These are phyloP conservation scores for Hydra vulgaris DNA, from an alignment of 30 jellyfish, hydroid and myxozoan genomes.

Conservation along the genomic window DNA sequence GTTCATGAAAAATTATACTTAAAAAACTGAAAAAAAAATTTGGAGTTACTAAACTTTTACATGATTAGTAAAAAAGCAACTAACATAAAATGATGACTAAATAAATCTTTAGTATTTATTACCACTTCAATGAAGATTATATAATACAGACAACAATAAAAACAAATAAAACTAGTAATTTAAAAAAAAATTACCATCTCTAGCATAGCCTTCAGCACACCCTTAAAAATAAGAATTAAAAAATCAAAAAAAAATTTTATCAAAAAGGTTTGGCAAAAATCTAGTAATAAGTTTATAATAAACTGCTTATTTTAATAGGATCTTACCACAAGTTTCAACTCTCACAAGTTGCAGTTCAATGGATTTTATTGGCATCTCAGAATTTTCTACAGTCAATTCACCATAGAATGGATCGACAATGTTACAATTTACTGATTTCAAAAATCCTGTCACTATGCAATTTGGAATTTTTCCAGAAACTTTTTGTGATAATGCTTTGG, in stretches of 20 bases:
- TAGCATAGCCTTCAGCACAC: slow-evolving; percentile 99
- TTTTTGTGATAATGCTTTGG: slow-evolving; percentile 16
- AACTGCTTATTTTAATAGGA: no score
- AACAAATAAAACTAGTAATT: no score
- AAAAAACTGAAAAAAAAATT: no score
- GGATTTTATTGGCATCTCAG: slow-evolving; percentile 61
- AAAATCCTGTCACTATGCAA: slow-evolving; percentile 52
- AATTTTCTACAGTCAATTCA: slow-evolving; percentile 59
- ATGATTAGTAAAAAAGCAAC: no score
- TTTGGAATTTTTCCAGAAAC: slow-evolving; percentile 35
- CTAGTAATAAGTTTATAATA: no score
- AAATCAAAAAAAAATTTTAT: no score
- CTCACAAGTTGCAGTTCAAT: slow-evolving; percentile 93
- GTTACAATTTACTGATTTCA: slow-evolving; percentile 59
- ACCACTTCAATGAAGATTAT: not conserved
- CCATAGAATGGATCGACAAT: slow-evolving; percentile 72
- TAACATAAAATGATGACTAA: no score
- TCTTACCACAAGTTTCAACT: slow-evolving; percentile 93
- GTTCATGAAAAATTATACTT: no score
- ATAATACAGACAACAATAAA: not conserved
- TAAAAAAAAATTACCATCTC: slow-evolving; percentile 95
- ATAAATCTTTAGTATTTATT: no score
- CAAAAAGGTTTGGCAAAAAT: no score
- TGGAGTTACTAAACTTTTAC: no score
- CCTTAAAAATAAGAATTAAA: slow-evolving; percentile 30